Evolutionary conservation across 2,888 invertebrate genomes (phyloP), one percentile per base, ranked within the genome.

Genomic region (Hemistola chrysoprasaria): DNA sequence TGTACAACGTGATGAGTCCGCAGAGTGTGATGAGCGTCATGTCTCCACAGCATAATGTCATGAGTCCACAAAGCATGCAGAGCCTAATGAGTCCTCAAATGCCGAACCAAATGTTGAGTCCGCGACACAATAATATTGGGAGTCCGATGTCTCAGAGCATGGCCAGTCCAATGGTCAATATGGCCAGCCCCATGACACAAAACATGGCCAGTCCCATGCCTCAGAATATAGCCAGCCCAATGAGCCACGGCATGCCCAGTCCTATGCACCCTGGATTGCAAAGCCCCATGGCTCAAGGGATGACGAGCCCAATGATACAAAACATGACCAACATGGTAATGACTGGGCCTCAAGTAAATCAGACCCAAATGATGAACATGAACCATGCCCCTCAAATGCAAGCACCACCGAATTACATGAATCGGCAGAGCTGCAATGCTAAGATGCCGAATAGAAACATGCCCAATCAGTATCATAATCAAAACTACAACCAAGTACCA

Each of bases 101-200:
- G 78, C 63, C 86, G 1, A 86, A 77, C 51, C 87, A 86, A 59
- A 82, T 87, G 65, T 87, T 88, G 88, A 89, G 88, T 51, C 83
- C 84, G 10, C 65, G 81, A 23, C 80, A 82, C 35, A 79, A 77
- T 27, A 82, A 81, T 37, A 71, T 82, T 1, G 77, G 77, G 5
- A 75, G 75, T 37, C 73, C 75, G 1, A 69, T 75, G 69, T 53
- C 66, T 2, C 84, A 85, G 47, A 85, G 84, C 27, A 78, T 86
- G 38, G 65, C 75, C 1, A 86, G 85, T 47, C 78, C 78, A 5
- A 76, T 81, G 69, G 69, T 77, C 11, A 85, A 85, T 21, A 81
- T 86, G 40, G 66, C 76, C 0, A 86, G 85, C 47, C 71, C 73
- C 2, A 65, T 73, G 67, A 43, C 58, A 2, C 70, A 72, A 39